phyloP scores from a whole-genome alignment of 2,888 invertebrate genomes.

The Anoplius nigerrimus region DNA sequence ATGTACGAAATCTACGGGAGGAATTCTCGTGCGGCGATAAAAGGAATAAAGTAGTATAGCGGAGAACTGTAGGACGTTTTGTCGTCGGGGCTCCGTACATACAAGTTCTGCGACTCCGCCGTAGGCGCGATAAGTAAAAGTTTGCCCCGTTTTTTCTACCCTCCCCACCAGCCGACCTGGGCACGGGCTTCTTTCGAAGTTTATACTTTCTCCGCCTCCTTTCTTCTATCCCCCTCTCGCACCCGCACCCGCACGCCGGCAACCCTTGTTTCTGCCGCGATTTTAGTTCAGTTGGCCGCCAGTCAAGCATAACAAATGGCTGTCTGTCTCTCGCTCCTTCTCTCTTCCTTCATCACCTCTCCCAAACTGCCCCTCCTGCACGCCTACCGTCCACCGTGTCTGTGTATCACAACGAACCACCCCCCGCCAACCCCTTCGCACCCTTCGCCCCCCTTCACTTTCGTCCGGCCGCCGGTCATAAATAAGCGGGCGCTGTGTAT shows the following conservation, averaged over 20 bases:
- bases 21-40: slow-evolving; percentile 10
- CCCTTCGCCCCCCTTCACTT: neutral
- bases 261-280: slow-evolving; percentile 58
- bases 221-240: no score
- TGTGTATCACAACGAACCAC: no score
- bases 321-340: slow-evolving; percentile 10
- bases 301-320: slow-evolving; percentile 69
- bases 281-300: slow-evolving; percentile 65
- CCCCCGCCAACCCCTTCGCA: neutral
- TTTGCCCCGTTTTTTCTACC: slow-evolving; percentile 34
- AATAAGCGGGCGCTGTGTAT: slow-evolving; percentile 45
- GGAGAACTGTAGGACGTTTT: slow-evolving; percentile 46
- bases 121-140: slow-evolving; percentile 63
- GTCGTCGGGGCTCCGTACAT: slow-evolving; percentile 45
- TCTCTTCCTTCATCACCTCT: neutral
- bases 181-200: slow-evolving; percentile 54
- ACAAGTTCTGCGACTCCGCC: slow-evolving; percentile 57
- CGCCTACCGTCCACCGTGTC: slow-evolving; percentile 7
- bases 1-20: neutral
- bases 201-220: slow-evolving; percentile 60
- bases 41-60: slow-evolving; percentile 51
- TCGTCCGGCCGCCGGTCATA: slow-evolving; percentile 23
- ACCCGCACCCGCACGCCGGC: no score
- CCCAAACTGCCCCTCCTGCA: no score
- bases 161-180: slow-evolving; percentile 51